Evolutionary conservation across 2,888 invertebrate species (phyloP).

Genomic region (Ornithoptera alexandrae): DNA sequence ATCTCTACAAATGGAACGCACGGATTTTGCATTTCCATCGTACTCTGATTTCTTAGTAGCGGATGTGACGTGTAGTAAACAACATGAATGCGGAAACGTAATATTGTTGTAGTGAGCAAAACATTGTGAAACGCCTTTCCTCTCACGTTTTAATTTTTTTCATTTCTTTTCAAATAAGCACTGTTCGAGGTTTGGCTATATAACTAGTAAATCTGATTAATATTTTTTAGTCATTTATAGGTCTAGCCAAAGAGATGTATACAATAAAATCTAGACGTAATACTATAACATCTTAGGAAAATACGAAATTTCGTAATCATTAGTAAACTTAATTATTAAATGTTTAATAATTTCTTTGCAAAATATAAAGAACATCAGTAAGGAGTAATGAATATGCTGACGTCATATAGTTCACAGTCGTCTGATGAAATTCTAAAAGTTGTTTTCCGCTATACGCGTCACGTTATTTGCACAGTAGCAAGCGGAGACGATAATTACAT

Average conservation of each 20-base stretch:
- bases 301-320: background rate
- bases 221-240: background rate
- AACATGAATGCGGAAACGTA: slow-evolving; percentile 44
- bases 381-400: background rate
- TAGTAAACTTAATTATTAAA: background rate
- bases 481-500: slow-evolving; percentile 56
- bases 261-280: background rate
- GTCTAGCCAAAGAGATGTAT: too few relatives aligned
- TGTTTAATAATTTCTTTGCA: background rate
- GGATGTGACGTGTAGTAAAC: slow-evolving; percentile 50
- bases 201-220: too few relatives aligned
- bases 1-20: slow-evolving; percentile 39
- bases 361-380: background rate
- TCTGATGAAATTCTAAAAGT: slow-evolving; percentile 22
- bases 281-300: too few relatives aligned
- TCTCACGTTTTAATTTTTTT: slow-evolving; percentile 2
- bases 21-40: slow-evolving; percentile 35
- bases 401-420: slow-evolving; percentile 7
- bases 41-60: slow-evolving; percentile 51
- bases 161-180: background rate
- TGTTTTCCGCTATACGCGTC: slow-evolving; percentile 22
- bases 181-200: background rate
- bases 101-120: slow-evolving; percentile 23
- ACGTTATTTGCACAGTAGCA: slow-evolving; percentile 38
- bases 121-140: slow-evolving; percentile 26